Base-by-base conservation (phyloP, 2,888 invertebrate species). In the Nomada flava region DNA sequence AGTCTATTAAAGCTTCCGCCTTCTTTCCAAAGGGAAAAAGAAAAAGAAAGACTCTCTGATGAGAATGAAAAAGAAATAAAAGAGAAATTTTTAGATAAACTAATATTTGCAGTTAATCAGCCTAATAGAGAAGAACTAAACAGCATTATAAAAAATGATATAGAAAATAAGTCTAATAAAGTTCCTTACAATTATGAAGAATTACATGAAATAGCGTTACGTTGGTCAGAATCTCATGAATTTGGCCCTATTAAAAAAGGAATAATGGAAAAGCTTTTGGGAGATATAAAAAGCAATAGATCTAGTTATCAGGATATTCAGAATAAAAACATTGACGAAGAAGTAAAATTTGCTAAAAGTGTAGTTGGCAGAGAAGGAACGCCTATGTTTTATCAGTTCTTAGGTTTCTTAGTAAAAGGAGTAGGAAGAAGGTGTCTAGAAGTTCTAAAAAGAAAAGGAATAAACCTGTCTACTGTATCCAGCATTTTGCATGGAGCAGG, bases 201-300 rank as follows among this genome's bases (percentile, higher is more conserved):
- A 79, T 88, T 90, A 86, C 83, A 88, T 68, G 91, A 90, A 89
- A 72, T 90, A 81, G 79, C 87, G 29, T 85, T 90, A 85, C 90
- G 91, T 80, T 91, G 90, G 90, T 88, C 70, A 82, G 90, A 91
- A 85, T 90, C 88, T 82, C 86, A 86, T 82, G 85, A 88, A 83
- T 82, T 87, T 85, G 87, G 84, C 64, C 86, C 67, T 80, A 78
- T 86, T 60, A 80, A 80, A 72, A 84, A 84, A 76, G 73, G 29
- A 83, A 83, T 86, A 75, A 82, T 89, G 79, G 73, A 82, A 76
- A 78, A 88, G 74, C 78, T 90, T 82, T 86, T 87, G 42, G 80
- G 62, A 73, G 89, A 89, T 82, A 76, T 90, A 80, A 84, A 86
- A 87, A 86, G 75, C 82, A 85, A 86, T 79, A 88, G 84, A 69